Percentiles rank a stretch among this genome's conserved stretches.
These are phyloP conservation scores for Gallinago stenura DNA, from an alignment of 2,797 vertebrate species.

Conservation along the genomic window DNA sequence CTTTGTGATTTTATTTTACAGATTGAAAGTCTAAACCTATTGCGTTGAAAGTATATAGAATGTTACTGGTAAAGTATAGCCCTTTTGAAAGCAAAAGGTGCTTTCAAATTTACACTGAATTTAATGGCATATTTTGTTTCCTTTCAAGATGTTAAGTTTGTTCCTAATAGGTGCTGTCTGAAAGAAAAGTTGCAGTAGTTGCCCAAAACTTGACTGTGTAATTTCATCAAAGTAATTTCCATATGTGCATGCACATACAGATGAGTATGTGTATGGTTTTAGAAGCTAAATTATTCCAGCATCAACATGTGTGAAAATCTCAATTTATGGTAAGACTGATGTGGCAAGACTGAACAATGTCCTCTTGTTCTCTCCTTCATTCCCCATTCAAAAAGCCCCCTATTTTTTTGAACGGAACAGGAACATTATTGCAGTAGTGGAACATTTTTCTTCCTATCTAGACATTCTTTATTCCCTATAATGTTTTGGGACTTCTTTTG, in stretches of 20 bases:
- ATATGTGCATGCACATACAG: neutral
- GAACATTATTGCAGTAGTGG: neutral
- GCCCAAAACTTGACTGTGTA: neutral
- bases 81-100: neutral
- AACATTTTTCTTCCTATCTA: neutral
- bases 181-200: neutral
- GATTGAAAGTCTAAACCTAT: fast-evolving
- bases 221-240: neutral
- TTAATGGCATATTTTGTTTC: neutral
- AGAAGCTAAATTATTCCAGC: neutral
- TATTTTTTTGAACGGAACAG: neutral
- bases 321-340: neutral
- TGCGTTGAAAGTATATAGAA: neutral
- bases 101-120: neutral
- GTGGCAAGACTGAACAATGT: neutral
- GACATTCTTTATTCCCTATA: neutral
- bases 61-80: neutral
- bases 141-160: neutral
- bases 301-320: neutral
- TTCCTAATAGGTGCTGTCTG: neutral
- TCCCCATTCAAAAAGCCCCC: neutral
- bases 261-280: neutral
- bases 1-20: neutral
- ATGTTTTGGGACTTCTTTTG: neutral
- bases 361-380: neutral